Evolutionary conservation across 2,797 vertebrate species (phyloP), one percentile per base, ranked within the genome.

Genomic region (Hippopotamyrus pictus): DNA sequence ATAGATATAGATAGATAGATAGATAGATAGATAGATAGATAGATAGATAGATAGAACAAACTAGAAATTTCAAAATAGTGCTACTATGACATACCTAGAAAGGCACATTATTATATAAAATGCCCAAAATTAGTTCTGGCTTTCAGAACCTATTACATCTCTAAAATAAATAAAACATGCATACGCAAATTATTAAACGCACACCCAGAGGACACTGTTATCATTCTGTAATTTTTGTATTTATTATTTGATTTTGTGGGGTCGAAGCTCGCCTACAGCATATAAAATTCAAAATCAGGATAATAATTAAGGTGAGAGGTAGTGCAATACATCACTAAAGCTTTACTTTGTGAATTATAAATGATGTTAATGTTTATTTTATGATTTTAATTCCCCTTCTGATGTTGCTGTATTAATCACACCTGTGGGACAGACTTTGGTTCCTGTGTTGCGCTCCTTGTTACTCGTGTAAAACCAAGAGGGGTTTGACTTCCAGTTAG

Each of bases 211-310:
- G 94, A 93, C 89, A 91, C 14, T 19, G 50, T 11, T 84, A 73
- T 90, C 84, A 89, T 90, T 88, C 33, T 89, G 90, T 93, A 87
- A 89, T 92, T 85, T 93, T 89, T 93, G 25, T 93, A 85, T 93
- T 93, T 92, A 89, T 90, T 91, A 91, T 92, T 92, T 51, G 89
- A 90, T 93, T 92, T 93, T 59, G 82, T 82, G 59, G 22, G 91
- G 90, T 93, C 91, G 91, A 73, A 92, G 62, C 54, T 87, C 85
- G 86, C 91, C 92, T 85, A 57, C 41, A 91, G 91, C 89, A 89
- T 87, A 12, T 90, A 69, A 19, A 89, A 90, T 90, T 91, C 90
- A 90, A 89, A 88, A 90, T 90, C 76, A 90, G 89, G 89, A 87
- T 89, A 88, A 91, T 92, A 90, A 92, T 92, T 91, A 91, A 89